A percentile compares a stretch with the other conserved stretches of the same genome.
Conservation (phyloP, 2,888 invertebrate species). For the Scaptomyza caliginosa region DNA sequence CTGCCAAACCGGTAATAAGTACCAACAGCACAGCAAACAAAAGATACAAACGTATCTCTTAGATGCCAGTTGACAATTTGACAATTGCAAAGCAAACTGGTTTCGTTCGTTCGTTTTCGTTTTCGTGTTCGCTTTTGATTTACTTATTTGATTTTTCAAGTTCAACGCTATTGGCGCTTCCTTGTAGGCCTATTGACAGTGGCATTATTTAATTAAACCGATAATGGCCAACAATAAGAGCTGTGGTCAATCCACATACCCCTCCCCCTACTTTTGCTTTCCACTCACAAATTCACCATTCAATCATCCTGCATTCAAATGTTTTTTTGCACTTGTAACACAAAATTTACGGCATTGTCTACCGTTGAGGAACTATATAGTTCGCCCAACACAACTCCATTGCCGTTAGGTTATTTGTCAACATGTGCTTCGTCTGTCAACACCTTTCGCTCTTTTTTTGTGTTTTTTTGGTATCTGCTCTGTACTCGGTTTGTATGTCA, state of each 20-base stretch:
- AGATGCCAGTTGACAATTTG: slow-evolving; percentile 67
- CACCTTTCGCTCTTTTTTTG: slow-evolving; percentile 37
- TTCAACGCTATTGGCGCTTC: slow-evolving; percentile 66
- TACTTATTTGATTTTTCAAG: slow-evolving; percentile 55
- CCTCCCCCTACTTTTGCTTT: background rate
- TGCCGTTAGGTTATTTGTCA: slow-evolving; percentile 65
- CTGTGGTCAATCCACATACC: background rate
- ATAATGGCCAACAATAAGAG: slow-evolving; percentile 48
- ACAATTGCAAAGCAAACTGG: slow-evolving; percentile 71
- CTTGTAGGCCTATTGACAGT: slow-evolving; percentile 63
- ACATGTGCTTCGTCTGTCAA: slow-evolving; percentile 44
- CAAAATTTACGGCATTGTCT: slow-evolving; percentile 27
- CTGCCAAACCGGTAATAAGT: slow-evolving; percentile 66
- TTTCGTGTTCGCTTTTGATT: slow-evolving; percentile 29
- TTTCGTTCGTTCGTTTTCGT: slow-evolving; percentile 33
- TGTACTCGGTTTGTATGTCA: slow-evolving; percentile 59
- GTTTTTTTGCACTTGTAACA: slow-evolving; percentile 48
- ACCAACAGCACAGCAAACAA: slow-evolving; percentile 27
- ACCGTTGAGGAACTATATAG: slow-evolving; percentile 25
- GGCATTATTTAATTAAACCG: slow-evolving; percentile 62
- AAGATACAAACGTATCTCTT: slow-evolving; percentile 52
- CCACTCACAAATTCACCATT: slow-evolving; percentile 5
- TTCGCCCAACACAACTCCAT: background rate
- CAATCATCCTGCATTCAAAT: slow-evolving; percentile 32
- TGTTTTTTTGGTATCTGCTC: slow-evolving; percentile 11